Evolutionary conservation across 2,113 vertebrate species (phyloP).

Genomic region (Platysternon megacephalum): DNA sequence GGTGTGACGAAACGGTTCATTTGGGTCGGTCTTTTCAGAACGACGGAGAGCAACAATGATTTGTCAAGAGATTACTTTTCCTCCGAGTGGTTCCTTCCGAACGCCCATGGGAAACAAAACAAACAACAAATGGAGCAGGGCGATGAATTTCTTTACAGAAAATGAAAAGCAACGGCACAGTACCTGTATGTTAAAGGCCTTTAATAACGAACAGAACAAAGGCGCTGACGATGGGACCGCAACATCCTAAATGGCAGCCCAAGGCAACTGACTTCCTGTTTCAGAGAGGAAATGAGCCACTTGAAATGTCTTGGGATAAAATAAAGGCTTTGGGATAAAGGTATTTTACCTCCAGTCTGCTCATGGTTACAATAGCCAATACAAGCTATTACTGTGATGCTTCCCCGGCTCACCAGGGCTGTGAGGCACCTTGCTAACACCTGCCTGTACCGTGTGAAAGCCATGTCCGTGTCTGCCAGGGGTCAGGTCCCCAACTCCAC

Average conservation of each 20-base stretch:
- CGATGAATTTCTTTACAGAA: neutral
- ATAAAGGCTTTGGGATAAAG: neutral
- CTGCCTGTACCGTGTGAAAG: too few relatives aligned
- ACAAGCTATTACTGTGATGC: neutral
- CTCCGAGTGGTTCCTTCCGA: conserved; percentile 21
- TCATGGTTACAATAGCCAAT: neutral
- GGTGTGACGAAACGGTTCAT: neutral
- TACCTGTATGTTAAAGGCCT: conserved; percentile 23
- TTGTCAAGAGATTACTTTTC: conserved; percentile 4
- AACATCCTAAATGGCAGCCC: neutral
- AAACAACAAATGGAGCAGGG: neutral
- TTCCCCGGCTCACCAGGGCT: too few relatives aligned
- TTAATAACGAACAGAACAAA: conserved; percentile 22
- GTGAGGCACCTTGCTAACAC: too few relatives aligned
- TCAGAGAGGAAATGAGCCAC: neutral
- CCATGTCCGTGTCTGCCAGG: too few relatives aligned
- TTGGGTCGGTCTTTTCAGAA: neutral
- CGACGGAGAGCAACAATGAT: neutral
- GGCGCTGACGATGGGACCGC: neutral
- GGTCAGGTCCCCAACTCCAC: too few relatives aligned
- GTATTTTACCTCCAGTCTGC: conserved; percentile 19
- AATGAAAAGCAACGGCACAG: neutral
- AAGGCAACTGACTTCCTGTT: neutral
- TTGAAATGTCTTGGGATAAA: neutral
- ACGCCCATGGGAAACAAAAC: conserved; percentile 38